phyloP scores from a whole-genome alignment of 1,140 invertebrate genomes.

The Zaprionus camerounensis region DNA sequence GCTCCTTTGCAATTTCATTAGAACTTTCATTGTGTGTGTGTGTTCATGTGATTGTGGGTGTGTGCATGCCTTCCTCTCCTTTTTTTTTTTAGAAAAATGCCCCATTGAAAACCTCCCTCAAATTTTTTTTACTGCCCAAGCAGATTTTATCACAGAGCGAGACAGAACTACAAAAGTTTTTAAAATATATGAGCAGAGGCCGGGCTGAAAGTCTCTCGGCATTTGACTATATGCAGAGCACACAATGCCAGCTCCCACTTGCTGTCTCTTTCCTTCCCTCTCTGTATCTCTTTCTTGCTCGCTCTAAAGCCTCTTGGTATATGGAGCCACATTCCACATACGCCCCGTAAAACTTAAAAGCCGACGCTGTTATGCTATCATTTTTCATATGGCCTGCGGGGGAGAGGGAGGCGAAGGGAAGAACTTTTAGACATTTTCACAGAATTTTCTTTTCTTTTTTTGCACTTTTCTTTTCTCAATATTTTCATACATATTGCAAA shows the following conservation, averaged over 20 bases:
- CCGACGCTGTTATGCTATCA: constrained; percentile 13
- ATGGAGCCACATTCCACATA: constrained; percentile 43
- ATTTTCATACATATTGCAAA: constrained; percentile 64
- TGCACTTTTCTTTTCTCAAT: constrained; percentile 27
- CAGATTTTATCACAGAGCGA: constrained; percentile 38
- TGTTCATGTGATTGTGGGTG: constrained; percentile 5
- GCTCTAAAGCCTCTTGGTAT: neutral
- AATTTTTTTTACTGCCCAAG: constrained; percentile 24
- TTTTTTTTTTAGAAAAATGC: neutral
- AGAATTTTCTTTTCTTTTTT: constrained; percentile 49
- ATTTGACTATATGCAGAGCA: constrained; percentile 64
- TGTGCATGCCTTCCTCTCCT: too few species aligned
- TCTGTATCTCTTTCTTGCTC: neutral
- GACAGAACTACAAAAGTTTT: constrained; percentile 20
- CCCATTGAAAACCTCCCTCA: constrained; percentile 29
- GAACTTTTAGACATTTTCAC: constrained; percentile 63
- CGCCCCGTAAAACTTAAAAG: constrained; percentile 50
- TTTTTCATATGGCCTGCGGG: constrained; percentile 37
- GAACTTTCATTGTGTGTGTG: constrained; percentile 36
- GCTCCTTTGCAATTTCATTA: constrained; percentile 21
- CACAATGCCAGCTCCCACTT: constrained; percentile 12
- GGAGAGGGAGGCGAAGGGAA: constrained; percentile 34
- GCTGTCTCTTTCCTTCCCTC: constrained; percentile 8
- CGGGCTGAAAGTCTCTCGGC: constrained; percentile 12
- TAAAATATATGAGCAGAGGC: constrained; percentile 13